Conservation (phyloP, 2,888 invertebrate species). For the Odontothrips loti region DNA sequence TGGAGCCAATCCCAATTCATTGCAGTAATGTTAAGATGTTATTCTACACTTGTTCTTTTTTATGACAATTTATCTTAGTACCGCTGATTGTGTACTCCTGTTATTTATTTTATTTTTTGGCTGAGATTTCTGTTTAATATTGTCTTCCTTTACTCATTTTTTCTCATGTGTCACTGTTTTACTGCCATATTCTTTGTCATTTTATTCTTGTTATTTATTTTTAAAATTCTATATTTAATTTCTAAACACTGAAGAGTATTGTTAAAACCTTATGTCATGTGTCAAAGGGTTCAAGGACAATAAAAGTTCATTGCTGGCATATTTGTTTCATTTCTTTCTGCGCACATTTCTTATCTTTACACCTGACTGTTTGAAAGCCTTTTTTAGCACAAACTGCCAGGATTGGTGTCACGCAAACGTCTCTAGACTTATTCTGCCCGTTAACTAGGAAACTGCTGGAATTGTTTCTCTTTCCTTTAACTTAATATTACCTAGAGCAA, state of each 20-base stretch:
- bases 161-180: background rate
- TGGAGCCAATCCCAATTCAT: background rate
- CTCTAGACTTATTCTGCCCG: too few species aligned
- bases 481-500: background rate
- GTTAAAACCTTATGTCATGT: background rate
- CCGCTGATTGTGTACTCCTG: background rate
- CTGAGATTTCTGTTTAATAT: background rate
- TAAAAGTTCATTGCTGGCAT: conserved; percentile 7
- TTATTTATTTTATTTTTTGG: background rate
- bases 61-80: background rate
- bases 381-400: background rate
- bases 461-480: background rate
- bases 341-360: background rate
- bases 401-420: too few species aligned
- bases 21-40: background rate
- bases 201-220: conserved; percentile 24
- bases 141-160: background rate
- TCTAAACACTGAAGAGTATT: background rate
- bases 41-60: background rate
- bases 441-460: too few species aligned
- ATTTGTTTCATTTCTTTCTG: background rate
- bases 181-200: conserved; percentile 8
- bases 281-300: background rate
- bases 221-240: background rate
- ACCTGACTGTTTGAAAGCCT: background rate